phyloP scores from a whole-genome alignment of 2,797 vertebrate genomes.

The Leptoclinus maculatus region DNA sequence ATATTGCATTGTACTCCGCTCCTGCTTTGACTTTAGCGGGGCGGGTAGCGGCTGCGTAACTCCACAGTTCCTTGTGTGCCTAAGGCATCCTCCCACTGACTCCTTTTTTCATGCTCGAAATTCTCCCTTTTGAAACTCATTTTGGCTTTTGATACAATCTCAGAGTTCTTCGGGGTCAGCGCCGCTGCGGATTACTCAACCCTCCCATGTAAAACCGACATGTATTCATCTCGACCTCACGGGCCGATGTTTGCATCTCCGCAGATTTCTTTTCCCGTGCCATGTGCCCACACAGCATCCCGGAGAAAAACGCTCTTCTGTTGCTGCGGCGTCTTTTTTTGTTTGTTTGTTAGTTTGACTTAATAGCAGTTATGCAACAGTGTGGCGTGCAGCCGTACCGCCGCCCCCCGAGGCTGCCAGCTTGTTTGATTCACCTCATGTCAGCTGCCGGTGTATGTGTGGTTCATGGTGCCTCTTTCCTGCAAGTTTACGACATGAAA shows the following conservation, averaged over 20 bases:
- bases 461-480: constrained; percentile 34
- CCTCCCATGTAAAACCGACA: constrained; percentile 69
- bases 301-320: constrained; percentile 31
- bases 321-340: constrained; percentile 16
- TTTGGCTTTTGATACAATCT: constrained; percentile 81
- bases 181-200: constrained; percentile 70
- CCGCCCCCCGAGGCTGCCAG: constrained; percentile 46
- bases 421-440: constrained; percentile 25
- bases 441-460: constrained; percentile 27
- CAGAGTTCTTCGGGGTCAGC: constrained; percentile 67
- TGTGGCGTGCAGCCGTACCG: constrained; percentile 17
- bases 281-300: constrained; percentile 72
- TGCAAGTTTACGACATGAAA: constrained; percentile 28
- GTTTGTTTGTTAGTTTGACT: constrained; percentile 19
- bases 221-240: constrained; percentile 70
- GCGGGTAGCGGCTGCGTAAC: constrained; percentile 43
- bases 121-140: constrained; percentile 72
- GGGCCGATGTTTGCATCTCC: constrained; percentile 60
- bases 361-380: constrained; percentile 51
- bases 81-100: constrained; percentile 73
- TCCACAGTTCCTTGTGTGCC: constrained; percentile 59
- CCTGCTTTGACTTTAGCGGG: constrained; percentile 25
- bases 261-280: constrained; percentile 48
- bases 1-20: constrained; percentile 47
- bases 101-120: constrained; percentile 65